Percentiles rank a stretch among this genome's conserved stretches.
Conservation (phyloP, 2,797 vertebrate species). For the Rhincodon typus region DNA sequence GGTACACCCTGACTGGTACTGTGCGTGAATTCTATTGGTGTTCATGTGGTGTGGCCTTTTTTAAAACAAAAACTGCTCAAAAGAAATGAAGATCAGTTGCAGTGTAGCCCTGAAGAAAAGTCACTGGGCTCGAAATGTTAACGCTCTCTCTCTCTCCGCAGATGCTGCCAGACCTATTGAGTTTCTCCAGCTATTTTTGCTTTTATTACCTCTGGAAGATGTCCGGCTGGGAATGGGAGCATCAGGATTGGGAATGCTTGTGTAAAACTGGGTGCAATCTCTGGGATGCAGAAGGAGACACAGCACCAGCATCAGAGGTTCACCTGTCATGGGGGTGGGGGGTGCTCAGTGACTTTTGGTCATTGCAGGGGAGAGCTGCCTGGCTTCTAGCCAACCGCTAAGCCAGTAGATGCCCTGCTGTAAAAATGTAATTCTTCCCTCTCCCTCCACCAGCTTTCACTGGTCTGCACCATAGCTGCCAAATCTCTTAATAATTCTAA, state of each 20-base stretch:
- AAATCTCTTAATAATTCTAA: neutral
- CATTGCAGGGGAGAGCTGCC: neutral
- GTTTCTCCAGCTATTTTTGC: too few species aligned
- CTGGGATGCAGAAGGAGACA: neutral
- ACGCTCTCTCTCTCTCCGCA: too few species aligned
- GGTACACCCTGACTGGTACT: too few species aligned
- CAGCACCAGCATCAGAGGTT: neutral
- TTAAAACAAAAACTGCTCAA: too few species aligned
- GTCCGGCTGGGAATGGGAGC: neutral
- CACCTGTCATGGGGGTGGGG: neutral
- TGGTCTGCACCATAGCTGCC: neutral
- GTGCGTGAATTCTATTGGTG: too few species aligned
- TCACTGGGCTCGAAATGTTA: too few species aligned
- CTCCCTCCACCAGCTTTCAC: neutral
- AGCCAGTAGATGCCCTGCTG: neutral
- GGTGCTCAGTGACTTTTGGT: neutral
- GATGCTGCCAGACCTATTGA: too few species aligned
- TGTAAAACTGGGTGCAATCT: neutral
- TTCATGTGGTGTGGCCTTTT: too few species aligned
- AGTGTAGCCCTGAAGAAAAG: too few species aligned
- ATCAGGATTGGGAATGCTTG: neutral
- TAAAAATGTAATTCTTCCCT: neutral
- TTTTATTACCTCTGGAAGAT: too few species aligned
- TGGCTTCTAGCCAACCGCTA: neutral
- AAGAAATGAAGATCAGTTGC: too few species aligned